A percentile compares a stretch with the other conserved stretches of the same genome.
Evolutionary conservation across 1,140 invertebrate genomes (phyloP).

Genomic region (Hypsibius dujardini): DNA sequence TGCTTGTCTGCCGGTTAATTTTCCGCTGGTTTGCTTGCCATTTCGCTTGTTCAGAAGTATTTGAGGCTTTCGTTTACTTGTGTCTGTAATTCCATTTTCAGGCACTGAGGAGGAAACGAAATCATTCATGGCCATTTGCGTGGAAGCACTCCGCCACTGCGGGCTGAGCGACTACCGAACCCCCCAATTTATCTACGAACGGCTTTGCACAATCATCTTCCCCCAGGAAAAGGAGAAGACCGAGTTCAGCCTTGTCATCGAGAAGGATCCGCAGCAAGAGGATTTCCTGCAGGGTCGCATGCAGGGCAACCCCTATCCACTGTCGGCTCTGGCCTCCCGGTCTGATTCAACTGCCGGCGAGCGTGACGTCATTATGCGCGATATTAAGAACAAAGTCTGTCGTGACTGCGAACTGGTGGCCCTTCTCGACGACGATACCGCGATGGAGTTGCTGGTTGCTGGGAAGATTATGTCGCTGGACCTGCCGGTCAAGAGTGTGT

Average conservation of each 20-base stretch:
- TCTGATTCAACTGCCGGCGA: conserved; percentile 35
- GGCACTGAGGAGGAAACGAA: conserved; percentile 87
- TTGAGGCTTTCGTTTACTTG: too few relatives aligned
- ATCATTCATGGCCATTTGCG: conserved; percentile 89
- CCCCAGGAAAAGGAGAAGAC: conserved; percentile 90
- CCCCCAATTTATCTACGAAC: conserved; percentile 83
- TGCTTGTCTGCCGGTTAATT: too few relatives aligned
- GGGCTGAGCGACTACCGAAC: conserved; percentile 72
- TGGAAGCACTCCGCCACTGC: conserved; percentile 54
- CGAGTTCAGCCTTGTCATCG: conserved; percentile 85
- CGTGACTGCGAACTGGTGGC: conserved; percentile 91
- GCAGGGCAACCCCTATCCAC: conserved; percentile 77
- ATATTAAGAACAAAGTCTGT: conserved; percentile 97
- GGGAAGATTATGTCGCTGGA: conserved; percentile 96
- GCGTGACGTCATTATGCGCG: conserved; percentile 49
- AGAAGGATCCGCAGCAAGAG: conserved; percentile 95
- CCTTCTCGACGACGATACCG: conserved; percentile 86
- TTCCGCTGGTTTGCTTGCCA: too few relatives aligned
- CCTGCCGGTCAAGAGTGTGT: conserved; percentile 76
- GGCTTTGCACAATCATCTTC: conserved; percentile 89
- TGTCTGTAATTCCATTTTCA: too few relatives aligned
- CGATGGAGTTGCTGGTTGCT: conserved; percentile 94
- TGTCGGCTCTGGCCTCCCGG: conserved; percentile 15
- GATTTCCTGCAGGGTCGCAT: conserved; percentile 93
- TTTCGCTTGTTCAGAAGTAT: too few relatives aligned